Evolutionary conservation across 1,140 invertebrate genomes (phyloP), one percentile per base, ranked within the genome.

Genomic region (Drosophila guanche): DNA sequence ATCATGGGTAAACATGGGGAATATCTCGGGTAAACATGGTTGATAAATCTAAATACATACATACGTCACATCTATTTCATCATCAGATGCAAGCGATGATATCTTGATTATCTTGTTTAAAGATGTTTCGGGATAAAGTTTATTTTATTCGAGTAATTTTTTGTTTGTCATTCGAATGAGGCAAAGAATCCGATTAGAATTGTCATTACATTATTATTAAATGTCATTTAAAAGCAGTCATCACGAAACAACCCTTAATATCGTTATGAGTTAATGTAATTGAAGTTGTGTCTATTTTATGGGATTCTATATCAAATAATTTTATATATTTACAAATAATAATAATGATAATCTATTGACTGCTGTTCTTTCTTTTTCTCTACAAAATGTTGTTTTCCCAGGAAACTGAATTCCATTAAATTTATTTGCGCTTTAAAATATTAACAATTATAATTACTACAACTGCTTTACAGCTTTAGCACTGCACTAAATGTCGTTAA

Each of bases 41-140:
- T 41, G n/a, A 25, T 41, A 42, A 33, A 55, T 67, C 23, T 7
- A 41, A 16, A 47, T 67, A 68, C 65, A 62, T 7, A 41, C 16
- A 47, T 67, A 68, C 65, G 65, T 68, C 65, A 68, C 25, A 16
- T n/a, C 33, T 41, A 47, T 22, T 14, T 5, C 48, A 68, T 68
- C 50, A 33, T 14, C n/a, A 68, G 65, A 68, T 68, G 33, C 33
- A 37, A 37, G 10, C 33, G 3, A 68, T 55, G 55, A 67, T 12
- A 47, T 25, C 8, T 8, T 6, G 5, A 10, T 37, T 37, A 37
- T 37, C 33, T 37, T 12, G 10, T 37, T 48, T 68, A 20, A 33
- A 55, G 40, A 41, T 12, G 33, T 47, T 16, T 3, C 23, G 41
- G 52, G 48, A 67, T 66, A 67, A 10, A 33, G 27, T 33, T 33